Evolutionary conservation across 2,888 invertebrate genomes (phyloP).

Genomic region (Chirona hameri): DNA sequence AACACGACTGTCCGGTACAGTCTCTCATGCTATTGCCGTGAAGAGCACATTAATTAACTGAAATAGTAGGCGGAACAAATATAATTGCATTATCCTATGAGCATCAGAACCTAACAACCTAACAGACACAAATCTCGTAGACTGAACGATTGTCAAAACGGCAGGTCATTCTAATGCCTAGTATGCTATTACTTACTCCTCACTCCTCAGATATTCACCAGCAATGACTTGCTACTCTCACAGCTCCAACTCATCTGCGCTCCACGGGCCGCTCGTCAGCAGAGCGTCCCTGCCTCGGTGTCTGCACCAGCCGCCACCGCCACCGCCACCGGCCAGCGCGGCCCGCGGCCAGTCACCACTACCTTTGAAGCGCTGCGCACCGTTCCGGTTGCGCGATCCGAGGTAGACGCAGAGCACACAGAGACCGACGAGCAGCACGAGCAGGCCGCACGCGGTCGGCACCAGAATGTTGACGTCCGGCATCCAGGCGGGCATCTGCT

Average conservation of each 20-base stretch:
- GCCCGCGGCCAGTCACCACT: neutral
- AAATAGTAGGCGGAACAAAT: too few species aligned
- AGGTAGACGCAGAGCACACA: conserved; percentile 86
- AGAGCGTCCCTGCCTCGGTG: neutral
- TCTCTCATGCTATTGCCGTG: too few species aligned
- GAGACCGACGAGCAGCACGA: conserved; percentile 84
- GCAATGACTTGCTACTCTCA: too few species aligned
- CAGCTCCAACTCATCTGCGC: neutral
- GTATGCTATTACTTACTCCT: too few species aligned
- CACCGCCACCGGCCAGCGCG: neutral
- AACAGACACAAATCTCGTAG: too few species aligned
- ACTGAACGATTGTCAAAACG: too few species aligned
- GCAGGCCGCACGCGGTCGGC: conserved; percentile 81
- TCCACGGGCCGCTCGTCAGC: neutral
- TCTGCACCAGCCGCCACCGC: neutral
- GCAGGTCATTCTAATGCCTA: too few species aligned
- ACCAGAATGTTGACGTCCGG: conserved; percentile 83
- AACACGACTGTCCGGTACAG: too few species aligned
- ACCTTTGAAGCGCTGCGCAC: conserved; percentile 28
- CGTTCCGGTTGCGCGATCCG: conserved; percentile 63
- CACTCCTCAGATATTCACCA: too few species aligned
- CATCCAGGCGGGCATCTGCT: conserved; percentile 63
- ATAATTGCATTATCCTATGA: too few species aligned
- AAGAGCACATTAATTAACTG: too few species aligned
- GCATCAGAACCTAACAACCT: too few species aligned